Conservation (phyloP, 1,140 invertebrate genomes). For the Rhagoletis zephyria region DNA sequence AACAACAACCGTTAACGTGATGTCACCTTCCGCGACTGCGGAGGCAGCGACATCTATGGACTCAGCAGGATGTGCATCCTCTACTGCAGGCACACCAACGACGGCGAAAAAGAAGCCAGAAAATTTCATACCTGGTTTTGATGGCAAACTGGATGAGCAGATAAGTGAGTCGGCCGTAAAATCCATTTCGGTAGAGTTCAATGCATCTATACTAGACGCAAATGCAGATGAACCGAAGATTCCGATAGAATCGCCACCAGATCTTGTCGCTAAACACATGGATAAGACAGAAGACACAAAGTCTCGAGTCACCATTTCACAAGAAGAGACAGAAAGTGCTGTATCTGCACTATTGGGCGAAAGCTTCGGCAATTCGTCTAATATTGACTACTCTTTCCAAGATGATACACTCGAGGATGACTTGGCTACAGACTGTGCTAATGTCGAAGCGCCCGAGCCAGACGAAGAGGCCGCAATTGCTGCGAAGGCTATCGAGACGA, state of each 20-base stretch:
- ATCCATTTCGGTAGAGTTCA: constrained; percentile 79
- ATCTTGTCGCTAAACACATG: constrained; percentile 69
- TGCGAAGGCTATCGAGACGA: constrained; percentile 68
- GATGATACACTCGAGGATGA: constrained; percentile 74
- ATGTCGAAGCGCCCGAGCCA: constrained; percentile 61
- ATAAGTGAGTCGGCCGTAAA: constrained; percentile 87
- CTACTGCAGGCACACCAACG: constrained; percentile 51
- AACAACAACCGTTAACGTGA: background rate
- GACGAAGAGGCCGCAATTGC: constrained; percentile 69
- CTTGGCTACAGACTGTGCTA: constrained; percentile 61
- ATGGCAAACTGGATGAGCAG: constrained; percentile 79
- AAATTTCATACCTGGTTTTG: constrained; percentile 82
- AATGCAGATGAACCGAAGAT: constrained; percentile 74
- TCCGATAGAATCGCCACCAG: constrained; percentile 69
- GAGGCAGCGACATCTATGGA: constrained; percentile 40
- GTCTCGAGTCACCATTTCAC: constrained; percentile 87
- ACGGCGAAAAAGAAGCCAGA: constrained; percentile 75
- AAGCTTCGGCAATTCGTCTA: constrained; percentile 80
- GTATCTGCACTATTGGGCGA: constrained; percentile 89
- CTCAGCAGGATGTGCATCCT: constrained; percentile 11
- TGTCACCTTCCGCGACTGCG: background rate
- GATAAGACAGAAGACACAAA: constrained; percentile 81
- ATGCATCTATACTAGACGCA: constrained; percentile 66
- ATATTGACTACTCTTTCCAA: constrained; percentile 76
- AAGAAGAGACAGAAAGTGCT: constrained; percentile 93